These are phyloP conservation scores for Virgularia gustaviana DNA, from an alignment of 92 coral and sea anemone species.

Conservation along the genomic window DNA sequence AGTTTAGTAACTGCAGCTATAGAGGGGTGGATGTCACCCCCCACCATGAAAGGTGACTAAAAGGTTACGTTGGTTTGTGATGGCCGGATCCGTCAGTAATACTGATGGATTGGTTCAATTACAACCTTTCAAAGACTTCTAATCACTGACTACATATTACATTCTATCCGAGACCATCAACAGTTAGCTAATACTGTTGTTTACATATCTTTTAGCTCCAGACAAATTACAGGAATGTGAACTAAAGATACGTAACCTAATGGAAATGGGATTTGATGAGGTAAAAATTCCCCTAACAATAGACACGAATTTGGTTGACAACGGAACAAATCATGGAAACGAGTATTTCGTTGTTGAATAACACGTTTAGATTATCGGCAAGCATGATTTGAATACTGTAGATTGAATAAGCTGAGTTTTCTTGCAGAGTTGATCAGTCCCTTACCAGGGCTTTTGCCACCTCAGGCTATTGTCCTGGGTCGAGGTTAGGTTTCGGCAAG, in stretches of 20 bases:
- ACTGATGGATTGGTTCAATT: neutral
- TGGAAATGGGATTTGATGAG: constrained; percentile 95
- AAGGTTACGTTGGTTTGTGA: neutral
- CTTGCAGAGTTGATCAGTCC: too few species aligned
- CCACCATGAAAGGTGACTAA: neutral
- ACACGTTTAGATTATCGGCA: neutral
- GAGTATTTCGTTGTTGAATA: neutral
- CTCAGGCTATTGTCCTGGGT: too few species aligned
- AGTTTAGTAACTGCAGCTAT: too few species aligned
- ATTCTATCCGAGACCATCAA: neutral
- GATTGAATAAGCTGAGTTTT: too few species aligned
- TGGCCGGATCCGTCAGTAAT: too few species aligned
- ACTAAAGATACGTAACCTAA: constrained; percentile 60
- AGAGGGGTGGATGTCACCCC: too few species aligned
- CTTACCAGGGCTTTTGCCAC: too few species aligned
- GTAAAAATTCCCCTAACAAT: constrained; percentile 26
- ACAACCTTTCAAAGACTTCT: neutral
- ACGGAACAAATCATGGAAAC: neutral
- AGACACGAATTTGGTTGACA: neutral
- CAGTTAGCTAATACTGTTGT: too few species aligned
- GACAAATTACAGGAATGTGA: constrained; percentile 33
- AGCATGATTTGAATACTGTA: too few species aligned
- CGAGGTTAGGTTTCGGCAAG: too few species aligned
- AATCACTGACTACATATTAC: neutral
- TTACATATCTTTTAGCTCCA: constrained; percentile 33